Percentiles rank a stretch among this genome's conserved stretches.
Evolutionary conservation across 2,888 invertebrate genomes (phyloP).

Genomic region (Pteria penguin): DNA sequence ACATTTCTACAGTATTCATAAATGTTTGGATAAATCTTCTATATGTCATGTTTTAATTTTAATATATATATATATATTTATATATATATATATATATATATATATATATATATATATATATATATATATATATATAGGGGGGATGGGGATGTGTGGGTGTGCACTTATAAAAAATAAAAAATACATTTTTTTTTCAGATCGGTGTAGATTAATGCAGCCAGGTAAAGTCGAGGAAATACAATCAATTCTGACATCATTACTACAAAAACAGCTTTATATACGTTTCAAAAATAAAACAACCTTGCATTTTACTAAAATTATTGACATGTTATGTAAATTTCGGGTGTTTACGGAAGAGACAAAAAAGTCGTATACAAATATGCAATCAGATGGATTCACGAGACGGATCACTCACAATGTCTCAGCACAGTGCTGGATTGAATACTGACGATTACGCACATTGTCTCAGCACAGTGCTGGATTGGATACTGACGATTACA

Average conservation of each 20-base stretch:
- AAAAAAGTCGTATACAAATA: neutral
- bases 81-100: no score
- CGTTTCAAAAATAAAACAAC: neutral
- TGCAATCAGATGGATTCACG: neutral
- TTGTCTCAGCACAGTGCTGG: neutral
- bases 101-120: no score
- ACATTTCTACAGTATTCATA: no score
- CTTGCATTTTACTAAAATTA: neutral
- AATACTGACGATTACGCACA: neutral
- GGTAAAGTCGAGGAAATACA: neutral
- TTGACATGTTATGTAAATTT: neutral
- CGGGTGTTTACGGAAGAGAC: neutral
- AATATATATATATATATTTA: no score
- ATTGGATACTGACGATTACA: neutral
- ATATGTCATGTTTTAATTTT: no score
- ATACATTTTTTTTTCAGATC: neutral
- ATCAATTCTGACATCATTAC: neutral
- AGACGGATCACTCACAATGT: neutral
- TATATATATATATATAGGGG: no score
- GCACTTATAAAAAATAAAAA: neutral
- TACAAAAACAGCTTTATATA: neutral
- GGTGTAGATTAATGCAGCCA: neutral
- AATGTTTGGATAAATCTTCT: no score
- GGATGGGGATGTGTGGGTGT: no score
- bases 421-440: neutral